These are phyloP conservation scores for Drosophila baimaii DNA, from an alignment of 1,140 invertebrate species.

Conservation along the genomic window DNA sequence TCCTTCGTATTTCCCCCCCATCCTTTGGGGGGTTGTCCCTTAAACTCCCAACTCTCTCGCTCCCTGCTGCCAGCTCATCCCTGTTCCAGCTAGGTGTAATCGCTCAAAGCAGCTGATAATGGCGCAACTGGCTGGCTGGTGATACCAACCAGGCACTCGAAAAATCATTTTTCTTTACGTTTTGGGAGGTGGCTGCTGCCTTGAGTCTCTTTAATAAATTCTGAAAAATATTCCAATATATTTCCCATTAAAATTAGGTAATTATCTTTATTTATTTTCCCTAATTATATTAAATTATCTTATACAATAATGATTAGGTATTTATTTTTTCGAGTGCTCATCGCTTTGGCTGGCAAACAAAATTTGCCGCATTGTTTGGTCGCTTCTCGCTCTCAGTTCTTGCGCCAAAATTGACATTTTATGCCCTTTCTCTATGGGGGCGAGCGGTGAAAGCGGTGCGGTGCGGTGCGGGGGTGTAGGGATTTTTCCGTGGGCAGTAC, in stretches of 20 bases:
- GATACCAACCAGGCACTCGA: conserved; percentile 15
- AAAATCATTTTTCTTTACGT: neutral
- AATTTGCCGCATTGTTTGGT: conserved; percentile 55
- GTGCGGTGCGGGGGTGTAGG: neutral
- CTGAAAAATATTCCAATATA: neutral
- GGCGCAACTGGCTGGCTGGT: conserved; percentile 45
- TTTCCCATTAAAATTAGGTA: neutral
- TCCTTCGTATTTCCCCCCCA: neutral
- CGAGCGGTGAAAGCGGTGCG: conserved; percentile 14
- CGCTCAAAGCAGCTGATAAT: conserved; percentile 75
- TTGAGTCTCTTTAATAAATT: neutral
- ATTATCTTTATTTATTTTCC: no score
- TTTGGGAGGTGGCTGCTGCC: neutral
- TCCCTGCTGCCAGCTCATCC: conserved; percentile 2
- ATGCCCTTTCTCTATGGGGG: conserved; percentile 57
- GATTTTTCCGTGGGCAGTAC: conserved; percentile 17
- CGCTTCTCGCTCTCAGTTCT: conserved; percentile 17
- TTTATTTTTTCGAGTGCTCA: conserved; percentile 8
- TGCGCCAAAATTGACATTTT: conserved; percentile 65
- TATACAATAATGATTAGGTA: neutral
- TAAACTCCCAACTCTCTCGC: conserved; percentile 10
- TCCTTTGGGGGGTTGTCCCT: neutral
- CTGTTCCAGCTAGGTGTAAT: conserved; percentile 47
- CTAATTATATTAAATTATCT: neutral
- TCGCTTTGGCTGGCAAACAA: conserved; percentile 23